Conservation (phyloP, 2,113 vertebrate species). For the Atlantisia rogersi region DNA sequence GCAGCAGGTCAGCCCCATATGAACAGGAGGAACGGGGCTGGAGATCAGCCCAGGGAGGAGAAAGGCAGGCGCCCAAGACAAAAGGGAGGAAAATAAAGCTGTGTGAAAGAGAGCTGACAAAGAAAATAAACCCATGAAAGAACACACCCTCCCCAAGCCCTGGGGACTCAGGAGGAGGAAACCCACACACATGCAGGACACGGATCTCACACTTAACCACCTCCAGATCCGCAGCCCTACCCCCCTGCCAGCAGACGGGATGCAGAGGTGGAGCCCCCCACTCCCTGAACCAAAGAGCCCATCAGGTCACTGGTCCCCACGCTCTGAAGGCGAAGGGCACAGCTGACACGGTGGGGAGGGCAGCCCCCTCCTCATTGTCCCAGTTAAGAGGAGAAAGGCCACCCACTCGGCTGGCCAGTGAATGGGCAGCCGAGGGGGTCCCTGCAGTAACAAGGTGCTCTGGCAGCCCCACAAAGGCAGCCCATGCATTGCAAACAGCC, state of each 20-base stretch:
- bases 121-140: slow-evolving; percentile 12
- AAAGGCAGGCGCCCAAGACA: not conserved
- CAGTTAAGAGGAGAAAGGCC: not conserved
- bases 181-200: not conserved
- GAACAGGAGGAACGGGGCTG: not conserved
- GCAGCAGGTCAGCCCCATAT: fast-evolving
- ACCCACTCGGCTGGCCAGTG: fast-evolving
- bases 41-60: not conserved
- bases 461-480: slow-evolving; percentile 21
- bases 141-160: not conserved
- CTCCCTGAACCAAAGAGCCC: not conserved
- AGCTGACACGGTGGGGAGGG: not conserved
- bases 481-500: not conserved
- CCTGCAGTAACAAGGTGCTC: fast-evolving
- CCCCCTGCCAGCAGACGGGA: not conserved
- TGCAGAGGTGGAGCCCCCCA: not conserved
- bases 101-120: slow-evolving; percentile 4
- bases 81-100: slow-evolving; percentile 38
- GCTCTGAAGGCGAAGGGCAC: not conserved
- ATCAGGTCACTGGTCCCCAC: fast-evolving
- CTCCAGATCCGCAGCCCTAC: not conserved
- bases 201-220: not conserved
- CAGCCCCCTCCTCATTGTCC: not conserved
- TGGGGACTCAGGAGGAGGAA: fast-evolving
- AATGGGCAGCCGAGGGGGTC: not conserved